Evolutionary conservation across 2,113 vertebrate species (phyloP).

Genomic region (Centrocercus urophasianus): DNA sequence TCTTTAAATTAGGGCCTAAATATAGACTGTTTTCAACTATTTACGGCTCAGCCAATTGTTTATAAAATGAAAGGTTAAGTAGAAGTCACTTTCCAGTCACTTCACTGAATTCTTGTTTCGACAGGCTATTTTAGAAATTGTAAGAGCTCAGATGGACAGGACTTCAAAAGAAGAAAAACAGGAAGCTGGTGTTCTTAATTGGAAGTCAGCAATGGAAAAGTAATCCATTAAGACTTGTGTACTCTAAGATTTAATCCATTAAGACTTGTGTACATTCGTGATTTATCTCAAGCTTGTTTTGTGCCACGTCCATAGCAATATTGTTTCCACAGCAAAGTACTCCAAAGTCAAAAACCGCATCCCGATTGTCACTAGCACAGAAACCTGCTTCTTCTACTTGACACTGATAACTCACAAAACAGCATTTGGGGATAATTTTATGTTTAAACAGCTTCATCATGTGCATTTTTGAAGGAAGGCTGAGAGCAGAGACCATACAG

Average conservation of each 20-base stretch:
- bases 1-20: constrained; percentile 60
- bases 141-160: constrained; percentile 9
- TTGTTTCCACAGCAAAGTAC: neutral
- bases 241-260: constrained; percentile 49
- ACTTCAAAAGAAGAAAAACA: constrained; percentile 52
- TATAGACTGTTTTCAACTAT: constrained; percentile 51
- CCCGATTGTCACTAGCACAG: fast-evolving
- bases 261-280: constrained; percentile 32
- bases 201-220: constrained; percentile 61
- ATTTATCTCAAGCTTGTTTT: constrained; percentile 26
- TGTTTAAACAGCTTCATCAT: neutral
- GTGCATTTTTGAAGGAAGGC: neutral
- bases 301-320: neutral
- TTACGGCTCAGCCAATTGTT: constrained; percentile 37
- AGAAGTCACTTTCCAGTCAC: constrained; percentile 50
- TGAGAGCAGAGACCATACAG: neutral
- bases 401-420: neutral
- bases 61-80: constrained; percentile 49
- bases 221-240: constrained; percentile 52
- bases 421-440: neutral
- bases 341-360: neutral
- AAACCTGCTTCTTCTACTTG: neutral
- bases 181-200: constrained; percentile 56
- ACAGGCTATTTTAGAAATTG: constrained; percentile 31
- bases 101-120: constrained; percentile 40